Percentiles rank a stretch among this genome's conserved stretches.
These are phyloP conservation scores for Mus pahari DNA, from an alignment of 2,113 vertebrate genomes.

Conservation along the genomic window DNA sequence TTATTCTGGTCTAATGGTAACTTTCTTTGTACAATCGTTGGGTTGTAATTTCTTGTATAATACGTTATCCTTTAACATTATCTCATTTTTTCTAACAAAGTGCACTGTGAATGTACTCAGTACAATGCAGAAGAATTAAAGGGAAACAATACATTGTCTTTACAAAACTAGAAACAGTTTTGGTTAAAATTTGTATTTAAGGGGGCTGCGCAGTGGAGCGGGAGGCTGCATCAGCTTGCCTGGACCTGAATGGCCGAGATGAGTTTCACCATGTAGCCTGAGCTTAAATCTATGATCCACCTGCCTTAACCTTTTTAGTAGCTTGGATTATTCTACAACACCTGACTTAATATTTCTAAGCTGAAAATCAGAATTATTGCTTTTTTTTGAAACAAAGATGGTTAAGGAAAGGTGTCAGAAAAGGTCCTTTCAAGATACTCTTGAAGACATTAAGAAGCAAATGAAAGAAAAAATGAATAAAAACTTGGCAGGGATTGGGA, in stretches of 20 bases:
- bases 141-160: neutral
- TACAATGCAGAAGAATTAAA: neutral
- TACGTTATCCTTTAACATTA: neutral
- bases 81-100: neutral
- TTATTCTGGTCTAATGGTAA: neutral
- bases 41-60: neutral
- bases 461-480: slow-evolving; percentile 95
- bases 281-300: neutral
- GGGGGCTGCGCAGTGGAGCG: too few species aligned
- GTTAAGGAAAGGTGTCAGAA: slow-evolving; percentile 89
- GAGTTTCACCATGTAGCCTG: neutral
- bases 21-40: neutral
- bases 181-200: neutral
- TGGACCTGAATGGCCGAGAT: slow-evolving; percentile 45
- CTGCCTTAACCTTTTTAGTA: neutral
- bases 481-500: slow-evolving; percentile 85
- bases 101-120: neutral
- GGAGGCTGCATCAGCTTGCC: too few species aligned
- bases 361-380: slow-evolving; percentile 11
- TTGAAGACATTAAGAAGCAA: slow-evolving; percentile 93
- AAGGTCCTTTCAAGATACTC: slow-evolving; percentile 92
- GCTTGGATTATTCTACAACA: neutral
- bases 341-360: slow-evolving; percentile 37
- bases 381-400: slow-evolving; percentile 86
- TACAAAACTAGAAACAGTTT: neutral